phyloP scores from a whole-genome alignment of 1,140 invertebrate genomes.

The Drosophila nikananu region DNA sequence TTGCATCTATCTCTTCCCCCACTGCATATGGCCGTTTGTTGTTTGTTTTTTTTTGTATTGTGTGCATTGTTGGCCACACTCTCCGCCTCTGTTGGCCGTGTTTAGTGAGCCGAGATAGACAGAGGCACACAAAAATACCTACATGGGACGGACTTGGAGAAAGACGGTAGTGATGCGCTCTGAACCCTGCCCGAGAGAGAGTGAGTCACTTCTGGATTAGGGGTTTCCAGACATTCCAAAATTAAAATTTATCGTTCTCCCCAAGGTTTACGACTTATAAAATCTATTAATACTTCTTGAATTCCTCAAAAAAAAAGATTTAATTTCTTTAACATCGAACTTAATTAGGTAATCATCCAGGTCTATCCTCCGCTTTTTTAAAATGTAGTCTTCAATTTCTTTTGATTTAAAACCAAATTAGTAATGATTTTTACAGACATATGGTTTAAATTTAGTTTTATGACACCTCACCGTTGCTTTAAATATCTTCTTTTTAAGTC shows the following conservation, averaged over 20 bases:
- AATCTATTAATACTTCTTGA: no score
- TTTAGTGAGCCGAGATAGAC: conserved; percentile 54
- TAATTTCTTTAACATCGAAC: no score
- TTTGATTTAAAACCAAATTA: background rate
- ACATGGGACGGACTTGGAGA: background rate
- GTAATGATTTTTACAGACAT: background rate
- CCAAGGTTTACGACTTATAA: no score
- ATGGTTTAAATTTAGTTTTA: background rate
- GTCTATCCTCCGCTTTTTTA: no score
- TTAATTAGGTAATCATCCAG: no score
- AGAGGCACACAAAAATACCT: background rate
- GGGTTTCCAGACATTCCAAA: background rate
- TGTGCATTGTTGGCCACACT: conserved; percentile 53
- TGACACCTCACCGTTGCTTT: background rate
- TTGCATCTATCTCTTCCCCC: conserved; percentile 23
- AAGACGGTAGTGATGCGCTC: conserved; percentile 17
- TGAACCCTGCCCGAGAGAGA: background rate
- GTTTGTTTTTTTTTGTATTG: conserved; percentile 24
- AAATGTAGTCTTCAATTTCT: background rate
- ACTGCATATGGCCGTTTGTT: conserved; percentile 19
- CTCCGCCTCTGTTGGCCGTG: conserved; percentile 20
- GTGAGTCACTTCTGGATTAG: background rate
- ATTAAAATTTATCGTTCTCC: no score
- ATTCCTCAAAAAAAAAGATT: no score
- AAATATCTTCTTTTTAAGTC: background rate